Conservation (phyloP, 2,888 invertebrate genomes). For the Eupeodes latifasciatus region DNA sequence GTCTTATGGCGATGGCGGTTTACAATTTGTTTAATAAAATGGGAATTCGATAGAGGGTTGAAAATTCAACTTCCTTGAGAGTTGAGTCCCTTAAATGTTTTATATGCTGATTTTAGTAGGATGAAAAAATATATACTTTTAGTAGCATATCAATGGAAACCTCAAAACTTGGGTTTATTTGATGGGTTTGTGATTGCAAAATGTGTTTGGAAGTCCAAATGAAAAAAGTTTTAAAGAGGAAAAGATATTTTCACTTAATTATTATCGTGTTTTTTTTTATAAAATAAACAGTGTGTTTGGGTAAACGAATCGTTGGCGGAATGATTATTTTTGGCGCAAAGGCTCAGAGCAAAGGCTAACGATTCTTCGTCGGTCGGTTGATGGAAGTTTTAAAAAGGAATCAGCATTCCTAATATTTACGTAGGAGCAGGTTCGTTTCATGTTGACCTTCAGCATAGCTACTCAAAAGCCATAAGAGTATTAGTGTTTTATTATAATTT, state of each 20-base stretch:
- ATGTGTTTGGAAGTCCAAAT: conserved; percentile 39
- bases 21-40: conserved; percentile 39
- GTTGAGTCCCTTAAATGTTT: conserved; percentile 50
- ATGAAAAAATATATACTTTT: conserved; percentile 35
- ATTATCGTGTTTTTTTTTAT: conserved; percentile 10
- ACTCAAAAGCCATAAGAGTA: no score
- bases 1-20: conserved; percentile 36
- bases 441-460: no score
- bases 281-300: conserved; percentile 11
- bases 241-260: conserved; percentile 38
- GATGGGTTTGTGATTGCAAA: conserved; percentile 47
- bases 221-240: conserved; percentile 50
- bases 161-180: conserved; percentile 18
- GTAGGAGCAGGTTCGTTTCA: no score
- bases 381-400: not conserved
- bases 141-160: not conserved
- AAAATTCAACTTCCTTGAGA: conserved; percentile 42
- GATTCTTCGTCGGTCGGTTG: no score
- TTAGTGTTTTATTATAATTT: no score
- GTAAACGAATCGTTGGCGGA: not conserved
- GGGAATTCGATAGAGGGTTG: conserved; percentile 31
- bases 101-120: conserved; percentile 33
- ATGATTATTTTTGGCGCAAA: not conserved
- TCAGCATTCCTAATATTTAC: no score
- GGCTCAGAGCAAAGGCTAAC: not conserved